phyloP scores from a whole-genome alignment of 2,797 vertebrate species.

The Macropodus opercularis region DNA sequence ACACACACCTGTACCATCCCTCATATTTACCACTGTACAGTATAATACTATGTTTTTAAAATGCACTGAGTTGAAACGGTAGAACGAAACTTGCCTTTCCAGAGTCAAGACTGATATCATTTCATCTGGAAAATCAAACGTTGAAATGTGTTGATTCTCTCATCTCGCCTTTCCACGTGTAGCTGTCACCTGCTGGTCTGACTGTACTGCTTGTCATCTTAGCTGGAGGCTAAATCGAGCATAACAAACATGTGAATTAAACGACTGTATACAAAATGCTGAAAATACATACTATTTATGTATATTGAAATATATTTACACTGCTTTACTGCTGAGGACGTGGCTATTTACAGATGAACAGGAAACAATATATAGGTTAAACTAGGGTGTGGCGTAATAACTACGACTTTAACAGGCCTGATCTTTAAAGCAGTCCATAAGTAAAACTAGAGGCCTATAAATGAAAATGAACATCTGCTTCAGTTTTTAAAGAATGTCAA shows the following conservation, averaged over 20 bases:
- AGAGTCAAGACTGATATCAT: background rate
- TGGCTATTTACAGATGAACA: background rate
- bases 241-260: background rate
- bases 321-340: background rate
- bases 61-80: background rate
- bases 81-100: background rate
- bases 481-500: too few species aligned
- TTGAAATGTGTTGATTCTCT: background rate
- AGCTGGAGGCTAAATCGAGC: background rate
- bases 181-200: constrained; percentile 3
- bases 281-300: too few species aligned
- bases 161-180: constrained; percentile 7
- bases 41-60: too few species aligned
- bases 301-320: too few species aligned
- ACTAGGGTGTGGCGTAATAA: too few species aligned
- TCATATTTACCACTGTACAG: background rate
- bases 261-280: background rate
- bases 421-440: too few species aligned
- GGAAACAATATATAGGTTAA: too few species aligned
- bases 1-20: background rate
- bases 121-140: background rate
- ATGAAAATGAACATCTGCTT: too few species aligned
- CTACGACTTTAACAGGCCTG: too few species aligned
- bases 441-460: too few species aligned
- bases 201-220: background rate